Base-by-base conservation (phyloP, 92 coral and sea anemone species). In the Siderastrea radians region DNA sequence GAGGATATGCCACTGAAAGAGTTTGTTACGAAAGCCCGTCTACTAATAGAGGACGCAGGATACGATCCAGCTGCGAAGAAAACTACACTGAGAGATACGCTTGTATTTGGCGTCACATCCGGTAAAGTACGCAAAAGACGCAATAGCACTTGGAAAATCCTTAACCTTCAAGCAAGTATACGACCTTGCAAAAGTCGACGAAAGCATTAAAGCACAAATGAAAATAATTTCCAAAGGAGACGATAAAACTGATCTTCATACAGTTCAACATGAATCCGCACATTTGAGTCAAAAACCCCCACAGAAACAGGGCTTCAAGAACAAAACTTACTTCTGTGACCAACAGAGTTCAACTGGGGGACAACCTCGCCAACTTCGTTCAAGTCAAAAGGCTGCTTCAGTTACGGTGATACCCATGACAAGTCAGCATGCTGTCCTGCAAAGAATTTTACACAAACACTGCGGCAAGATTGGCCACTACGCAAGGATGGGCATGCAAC, bases 31-130 rank as follows among this genome's bases (percentile, higher is more conserved):
- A 26, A 26, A 26, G 0, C 38, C 38, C 43, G 81, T 7, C 17
- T 64, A n/a, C 86, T 92, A 1, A 60, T 84, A 26, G 91, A 92
- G 46, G 88, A 92, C 11, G 78, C 79, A 3, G 95, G 90, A 78
- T 72, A 72, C 13, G 55, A 49, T 49, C 76, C 76, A n/a, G 55
- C 76, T 3, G 57, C 11, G 46, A 47, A 49, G 48, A 44, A 72
- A 72, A 72, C 6, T 13, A 72, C 76, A 6, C 76, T 72, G 54
- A 4, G 76, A n/a, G 59, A 47, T 69, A 88, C 95, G 13, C 52
- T 89, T 3, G 90, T 88, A 10, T 89, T 92, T 49, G 93, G 93
- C 38, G 38, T 26, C 38, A 26, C 38, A 26, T 26, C 38, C 38
- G 38, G 38, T 26, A 26, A 26, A 26, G 38, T 26, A 26, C 38